These are phyloP conservation scores for Parasteatoda tepidariorum DNA, from an alignment of 1,140 invertebrate species.

Conservation along the genomic window DNA sequence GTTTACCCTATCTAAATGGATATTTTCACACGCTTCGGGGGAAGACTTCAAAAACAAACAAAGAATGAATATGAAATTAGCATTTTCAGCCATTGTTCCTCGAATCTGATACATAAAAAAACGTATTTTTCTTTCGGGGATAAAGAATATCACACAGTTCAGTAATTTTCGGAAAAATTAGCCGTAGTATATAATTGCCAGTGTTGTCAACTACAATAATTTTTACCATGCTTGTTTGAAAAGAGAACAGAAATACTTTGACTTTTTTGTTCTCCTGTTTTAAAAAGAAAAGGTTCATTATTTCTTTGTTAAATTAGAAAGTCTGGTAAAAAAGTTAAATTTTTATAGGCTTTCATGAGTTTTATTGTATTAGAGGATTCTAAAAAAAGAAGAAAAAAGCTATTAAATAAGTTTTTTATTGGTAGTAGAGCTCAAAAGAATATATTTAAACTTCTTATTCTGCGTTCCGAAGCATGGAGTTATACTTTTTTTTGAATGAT, in stretches of 20 bases:
- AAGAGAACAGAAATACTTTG: neutral
- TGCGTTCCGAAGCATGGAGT: no score
- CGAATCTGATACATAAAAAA: neutral
- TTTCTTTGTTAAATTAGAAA: neutral
- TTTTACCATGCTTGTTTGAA: slow-evolving; percentile 3
- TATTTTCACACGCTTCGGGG: slow-evolving; percentile 5
- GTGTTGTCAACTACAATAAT: slow-evolving; percentile 22
- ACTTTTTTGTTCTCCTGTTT: neutral
- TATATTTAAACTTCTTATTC: no score
- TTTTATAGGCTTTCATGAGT: no score
- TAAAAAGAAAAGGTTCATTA: neutral
- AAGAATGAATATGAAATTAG: slow-evolving; percentile 1
- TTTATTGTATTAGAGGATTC: no score
- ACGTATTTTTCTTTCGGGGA: neutral
- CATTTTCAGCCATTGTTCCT: slow-evolving; percentile 8
- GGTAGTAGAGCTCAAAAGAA: no score
- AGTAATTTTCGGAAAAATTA: slow-evolving; percentile 26
- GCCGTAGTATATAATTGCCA: slow-evolving; percentile 6
- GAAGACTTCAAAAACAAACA: neutral
- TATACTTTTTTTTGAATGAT: no score
- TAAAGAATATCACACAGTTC: neutral
- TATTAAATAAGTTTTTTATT: no score
- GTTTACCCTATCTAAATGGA: neutral
- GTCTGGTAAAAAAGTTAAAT: neutral
- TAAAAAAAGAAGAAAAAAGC: no score